These are phyloP conservation scores for Epirrita christyi DNA, from an alignment of 2,888 invertebrate genomes.

Conservation along the genomic window DNA sequence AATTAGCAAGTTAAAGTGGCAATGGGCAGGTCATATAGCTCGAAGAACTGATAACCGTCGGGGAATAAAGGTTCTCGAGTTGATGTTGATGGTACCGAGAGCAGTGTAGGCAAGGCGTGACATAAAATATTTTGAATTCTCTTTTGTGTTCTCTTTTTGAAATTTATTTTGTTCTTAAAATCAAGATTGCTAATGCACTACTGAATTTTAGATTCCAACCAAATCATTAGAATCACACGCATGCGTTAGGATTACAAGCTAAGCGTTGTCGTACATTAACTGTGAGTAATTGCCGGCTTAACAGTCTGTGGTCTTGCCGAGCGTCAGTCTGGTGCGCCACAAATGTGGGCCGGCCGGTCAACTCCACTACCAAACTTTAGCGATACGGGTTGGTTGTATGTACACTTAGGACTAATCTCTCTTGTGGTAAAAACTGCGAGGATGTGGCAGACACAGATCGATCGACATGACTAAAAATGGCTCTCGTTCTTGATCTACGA, in stretches of 20 bases:
- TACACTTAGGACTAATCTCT: background rate
- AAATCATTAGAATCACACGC: slow-evolving; percentile 38
- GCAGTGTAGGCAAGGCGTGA: too few relatives aligned
- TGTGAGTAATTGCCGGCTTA: slow-evolving; percentile 66
- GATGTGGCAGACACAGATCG: background rate
- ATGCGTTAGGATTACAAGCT: slow-evolving; percentile 54
- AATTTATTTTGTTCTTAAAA: too few relatives aligned
- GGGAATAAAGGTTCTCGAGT: too few relatives aligned
- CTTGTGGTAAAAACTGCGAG: background rate
- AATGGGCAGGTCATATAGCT: too few relatives aligned
- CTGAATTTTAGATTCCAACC: too few relatives aligned
- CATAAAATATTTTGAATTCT: too few relatives aligned
- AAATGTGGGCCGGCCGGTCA: slow-evolving; percentile 31
- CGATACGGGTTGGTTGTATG: slow-evolving; percentile 18
- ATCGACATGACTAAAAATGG: background rate
- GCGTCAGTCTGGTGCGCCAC: slow-evolving; percentile 42
- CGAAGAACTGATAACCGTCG: too few relatives aligned
- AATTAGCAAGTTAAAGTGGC: too few relatives aligned
- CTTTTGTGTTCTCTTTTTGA: too few relatives aligned
- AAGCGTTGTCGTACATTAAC: slow-evolving; percentile 59
- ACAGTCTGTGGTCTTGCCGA: slow-evolving; percentile 45
- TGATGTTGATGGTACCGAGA: too few relatives aligned
- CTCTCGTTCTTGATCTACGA: background rate
- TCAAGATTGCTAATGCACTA: too few relatives aligned
- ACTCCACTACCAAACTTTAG: slow-evolving; percentile 21